phyloP scores from a whole-genome alignment of 2,888 invertebrate genomes.

The Dryobota labecula region DNA sequence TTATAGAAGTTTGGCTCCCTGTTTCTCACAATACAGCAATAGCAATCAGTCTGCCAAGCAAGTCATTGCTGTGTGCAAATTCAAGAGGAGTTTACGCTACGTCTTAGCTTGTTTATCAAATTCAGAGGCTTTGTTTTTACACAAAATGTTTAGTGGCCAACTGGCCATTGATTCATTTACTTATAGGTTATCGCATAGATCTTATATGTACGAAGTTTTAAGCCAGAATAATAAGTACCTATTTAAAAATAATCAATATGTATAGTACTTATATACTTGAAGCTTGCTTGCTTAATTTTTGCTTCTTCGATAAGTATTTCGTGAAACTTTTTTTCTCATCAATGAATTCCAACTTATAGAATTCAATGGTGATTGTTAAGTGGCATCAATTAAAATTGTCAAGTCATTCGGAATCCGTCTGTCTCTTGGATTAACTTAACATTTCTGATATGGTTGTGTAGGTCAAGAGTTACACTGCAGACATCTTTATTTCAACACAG shows the following conservation, averaged over 20 bases:
- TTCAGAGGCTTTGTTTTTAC: background rate
- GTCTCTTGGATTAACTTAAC: constrained; percentile 29
- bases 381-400: constrained; percentile 25
- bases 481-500: constrained; percentile 49
- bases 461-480: constrained; percentile 37
- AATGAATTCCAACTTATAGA: background rate
- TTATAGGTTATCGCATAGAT: background rate
- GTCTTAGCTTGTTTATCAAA: too few relatives aligned
- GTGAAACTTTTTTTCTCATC: background rate
- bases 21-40: constrained; percentile 13
- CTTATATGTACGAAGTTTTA: background rate
- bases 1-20: background rate
- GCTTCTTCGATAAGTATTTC: background rate
- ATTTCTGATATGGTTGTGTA: constrained; percentile 44
- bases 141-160: background rate
- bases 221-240: background rate
- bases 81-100: background rate
- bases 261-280: background rate
- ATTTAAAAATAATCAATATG: background rate
- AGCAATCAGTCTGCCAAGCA: constrained; percentile 21
- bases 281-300: background rate
- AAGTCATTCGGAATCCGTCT: constrained; percentile 19
- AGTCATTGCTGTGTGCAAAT: constrained; percentile 31
- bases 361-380: constrained; percentile 9
- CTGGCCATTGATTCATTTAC: background rate